Base-by-base conservation (phyloP, 2,888 invertebrate species). In the Troides helena region DNA sequence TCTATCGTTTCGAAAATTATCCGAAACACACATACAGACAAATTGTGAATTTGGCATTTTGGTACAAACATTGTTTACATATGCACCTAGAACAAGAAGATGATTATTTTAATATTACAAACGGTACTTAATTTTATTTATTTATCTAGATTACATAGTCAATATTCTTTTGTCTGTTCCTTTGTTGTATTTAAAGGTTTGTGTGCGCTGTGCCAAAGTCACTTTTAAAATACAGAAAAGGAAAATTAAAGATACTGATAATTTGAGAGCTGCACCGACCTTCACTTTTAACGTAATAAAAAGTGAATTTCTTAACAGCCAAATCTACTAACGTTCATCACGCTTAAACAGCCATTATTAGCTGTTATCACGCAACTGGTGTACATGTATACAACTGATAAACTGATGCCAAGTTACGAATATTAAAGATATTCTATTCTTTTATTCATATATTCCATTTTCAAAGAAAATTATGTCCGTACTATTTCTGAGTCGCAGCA, bases 321-420 rank as follows among this genome's bases (percentile, higher is more conserved):
- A 60, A 39, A 30, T 60, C 60, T 60, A n/a, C 60, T 36, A 18
- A 36, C n/a, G 18, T 30, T 60, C 60, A 60, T 39, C 36, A 17
- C 39, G n/a, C n/a, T 25, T 60, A 30, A 60, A 50, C 50, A 50
- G 50, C 39, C 5, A 60, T 60, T 60, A 60, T 60, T 60, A 60
- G n/a, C 12, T 60, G 30, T 60, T 60, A 60, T 30, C 60, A 60
- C 60, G 60, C 60, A 60, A 30, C 60, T 4, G 4, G 23, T 25
- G 17, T 59, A 59, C 25, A 18, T 50, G 12, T 50, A 18, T 50
- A 50, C 14, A 14, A 50, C 1, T 50, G 46, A 46, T 46, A 46
- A 46, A 46, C 46, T 14, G 50, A 50, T 50, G 50, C 5, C 17
- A 50, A 50, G 50, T 17, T 50, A 50, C 50, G 3, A 17, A 50